Evolutionary conservation across 2,113 vertebrate genomes (phyloP), one percentile per base, ranked within the genome.

Genomic region (Clarias magur): DNA sequence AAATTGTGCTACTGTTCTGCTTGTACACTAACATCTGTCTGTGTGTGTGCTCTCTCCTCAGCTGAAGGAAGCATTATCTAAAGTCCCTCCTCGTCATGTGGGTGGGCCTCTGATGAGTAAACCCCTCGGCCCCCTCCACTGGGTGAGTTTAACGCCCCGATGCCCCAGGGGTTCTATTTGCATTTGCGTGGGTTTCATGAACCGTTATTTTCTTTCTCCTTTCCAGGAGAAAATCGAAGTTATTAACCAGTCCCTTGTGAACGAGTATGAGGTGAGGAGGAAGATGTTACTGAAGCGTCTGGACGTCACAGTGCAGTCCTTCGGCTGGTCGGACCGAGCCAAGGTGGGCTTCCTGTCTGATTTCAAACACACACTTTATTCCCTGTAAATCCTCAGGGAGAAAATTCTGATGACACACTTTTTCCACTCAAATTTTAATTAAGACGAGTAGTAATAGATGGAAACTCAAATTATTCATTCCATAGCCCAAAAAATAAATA

Each of bases 281-380:
- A 98, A 99, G 91, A 97, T 99, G 95, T 93, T 99, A 92, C 90
- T 99, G 90, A 99, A 99, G 89, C 97, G 98, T 90, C 95, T 99
- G 79, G 98, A 99, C 89, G 98, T 99, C 89, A 99, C 98, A 0
- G 96, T 99, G 80, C 98, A 99, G 93, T 99, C 98, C 16, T 99
- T 99, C 16, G 98, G 98, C 87, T 99, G 98, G 98, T 99, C 98
- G 48, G 97, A 97, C 19, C 95, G 93, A 96, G 98, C 98, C 73
- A 99, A 99, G 97, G 98, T 99, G 95, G 34, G 48, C 23, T 27
- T 12, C 53, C 65, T 42, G 34, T 38, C 68, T 3, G 62, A 10
- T 63, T 48, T 7, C 7, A 8, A 48, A 48, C 48, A 48, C 48
- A 8, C 48, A 6, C 42, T 48, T 7, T 48, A 8, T 48, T 48